Conservation (phyloP, 2,797 vertebrate species). For the Yasuhikotakia modesta region DNA sequence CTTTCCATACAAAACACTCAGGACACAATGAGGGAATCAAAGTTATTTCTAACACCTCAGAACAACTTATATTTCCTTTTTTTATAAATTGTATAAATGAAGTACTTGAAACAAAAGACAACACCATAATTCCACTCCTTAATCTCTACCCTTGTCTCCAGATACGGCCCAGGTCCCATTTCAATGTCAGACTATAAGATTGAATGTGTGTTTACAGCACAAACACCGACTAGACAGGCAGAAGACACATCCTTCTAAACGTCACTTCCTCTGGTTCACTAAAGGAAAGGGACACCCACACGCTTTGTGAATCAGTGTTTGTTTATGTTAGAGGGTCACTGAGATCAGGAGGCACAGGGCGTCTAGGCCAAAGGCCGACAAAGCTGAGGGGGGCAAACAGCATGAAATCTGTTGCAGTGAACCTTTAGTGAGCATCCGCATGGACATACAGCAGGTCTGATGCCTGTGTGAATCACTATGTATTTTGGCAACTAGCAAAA, state of each 20-base stretch:
- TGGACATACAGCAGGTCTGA: neutral
- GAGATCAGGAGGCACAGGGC: constrained; percentile 32
- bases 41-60: no score
- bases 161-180: no score
- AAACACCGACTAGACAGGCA: constrained; percentile 50
- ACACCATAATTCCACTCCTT: no score
- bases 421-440: neutral
- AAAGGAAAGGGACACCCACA: constrained; percentile 34
- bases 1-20: constrained; percentile 19
- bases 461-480: no score
- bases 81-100: no score
- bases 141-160: no score
- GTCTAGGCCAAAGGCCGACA: constrained; percentile 34
- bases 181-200: no score
- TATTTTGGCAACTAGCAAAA: no score
- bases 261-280: no score
- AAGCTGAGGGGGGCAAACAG: constrained; percentile 14
- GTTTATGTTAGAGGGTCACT: constrained; percentile 31
- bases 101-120: no score
- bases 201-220: constrained; percentile 11
- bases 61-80: no score
- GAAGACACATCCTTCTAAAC: constrained; percentile 25
- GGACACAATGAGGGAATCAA: neutral
- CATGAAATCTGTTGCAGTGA: constrained; percentile 5
- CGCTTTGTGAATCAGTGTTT: constrained; percentile 4